A percentile compares a stretch with the other conserved stretches of the same genome.
Conservation (phyloP, 2,888 invertebrate genomes). For the Oxyscelio sp. region DNA sequence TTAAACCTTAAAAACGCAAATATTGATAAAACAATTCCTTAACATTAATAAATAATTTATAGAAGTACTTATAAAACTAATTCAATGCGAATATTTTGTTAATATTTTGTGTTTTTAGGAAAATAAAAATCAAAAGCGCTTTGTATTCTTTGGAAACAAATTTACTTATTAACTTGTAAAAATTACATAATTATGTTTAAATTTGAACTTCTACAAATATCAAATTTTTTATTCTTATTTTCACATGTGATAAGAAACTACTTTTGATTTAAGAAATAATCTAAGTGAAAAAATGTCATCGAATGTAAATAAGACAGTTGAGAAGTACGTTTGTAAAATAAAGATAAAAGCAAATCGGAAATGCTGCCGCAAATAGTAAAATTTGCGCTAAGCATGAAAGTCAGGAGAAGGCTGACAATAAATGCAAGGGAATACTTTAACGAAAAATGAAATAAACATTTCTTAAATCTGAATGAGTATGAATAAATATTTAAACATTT, state of each 20-base stretch:
- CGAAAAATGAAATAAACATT: constrained; percentile 51
- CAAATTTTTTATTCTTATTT: neutral
- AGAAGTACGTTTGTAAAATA: constrained; percentile 59
- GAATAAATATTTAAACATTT: too few species aligned
- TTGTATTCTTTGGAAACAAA: neutral
- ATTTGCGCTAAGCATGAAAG: constrained; percentile 75
- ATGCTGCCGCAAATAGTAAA: constrained; percentile 47
- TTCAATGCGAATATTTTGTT: neutral
- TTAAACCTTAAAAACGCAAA: constrained; percentile 13
- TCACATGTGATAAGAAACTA: neutral
- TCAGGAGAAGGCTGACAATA: constrained; percentile 86
- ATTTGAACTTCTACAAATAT: constrained; percentile 1
- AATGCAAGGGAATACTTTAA: constrained; percentile 71
- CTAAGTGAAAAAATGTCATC: constrained; percentile 63
- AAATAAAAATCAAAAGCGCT: neutral
- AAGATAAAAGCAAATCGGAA: constrained; percentile 26
- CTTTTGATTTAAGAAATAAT: constrained; percentile 17
- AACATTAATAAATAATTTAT: neutral
- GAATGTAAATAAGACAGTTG: constrained; percentile 67
- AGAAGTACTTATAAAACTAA: neutral
- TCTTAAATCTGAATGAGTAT: too few species aligned
- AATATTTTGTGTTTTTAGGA: neutral
- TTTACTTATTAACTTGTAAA: neutral
- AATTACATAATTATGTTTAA: too few species aligned
- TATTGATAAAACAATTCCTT: constrained; percentile 1